These are phyloP conservation scores for Lepidurus apus DNA, from an alignment of 1,140 invertebrate species.

Conservation along the genomic window DNA sequence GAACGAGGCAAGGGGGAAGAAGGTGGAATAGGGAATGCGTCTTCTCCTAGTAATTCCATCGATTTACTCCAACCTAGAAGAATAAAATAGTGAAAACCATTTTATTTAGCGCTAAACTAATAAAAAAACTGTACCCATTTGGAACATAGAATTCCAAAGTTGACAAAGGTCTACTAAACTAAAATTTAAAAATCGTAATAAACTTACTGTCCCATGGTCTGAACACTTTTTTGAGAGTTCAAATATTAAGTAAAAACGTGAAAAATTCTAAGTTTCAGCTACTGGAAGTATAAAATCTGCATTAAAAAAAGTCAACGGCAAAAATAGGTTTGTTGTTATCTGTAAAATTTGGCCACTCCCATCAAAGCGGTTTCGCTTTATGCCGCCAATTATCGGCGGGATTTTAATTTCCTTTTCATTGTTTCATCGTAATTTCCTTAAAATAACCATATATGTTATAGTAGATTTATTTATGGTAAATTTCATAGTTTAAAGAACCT, in stretches of 20 bases:
- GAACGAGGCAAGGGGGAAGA: neutral
- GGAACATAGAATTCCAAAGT: neutral
- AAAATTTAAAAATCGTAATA: neutral
- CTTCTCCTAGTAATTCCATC: slow-evolving; percentile 10
- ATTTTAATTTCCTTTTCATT: neutral
- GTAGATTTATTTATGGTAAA: no score
- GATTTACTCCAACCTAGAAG: neutral
- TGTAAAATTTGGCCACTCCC: slow-evolving; percentile 14
- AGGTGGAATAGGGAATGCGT: slow-evolving; percentile 9
- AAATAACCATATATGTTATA: no score
- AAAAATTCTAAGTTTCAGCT: neutral
- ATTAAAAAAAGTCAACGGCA: neutral
- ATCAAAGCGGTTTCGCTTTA: neutral
- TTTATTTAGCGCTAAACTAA: neutral
- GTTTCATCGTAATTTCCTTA: no score
- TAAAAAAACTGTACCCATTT: neutral
- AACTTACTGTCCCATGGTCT: slow-evolving; percentile 9
- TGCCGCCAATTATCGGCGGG: neutral
- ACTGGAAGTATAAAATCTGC: neutral
- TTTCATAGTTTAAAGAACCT: no score
- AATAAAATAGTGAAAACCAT: neutral
- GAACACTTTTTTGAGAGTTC: neutral
- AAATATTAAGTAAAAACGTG: neutral
- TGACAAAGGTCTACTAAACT: neutral
- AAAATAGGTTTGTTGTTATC: slow-evolving; percentile 19